These are phyloP conservation scores for Erebia aethiops DNA, from an alignment of 2,888 invertebrate species.

Conservation along the genomic window DNA sequence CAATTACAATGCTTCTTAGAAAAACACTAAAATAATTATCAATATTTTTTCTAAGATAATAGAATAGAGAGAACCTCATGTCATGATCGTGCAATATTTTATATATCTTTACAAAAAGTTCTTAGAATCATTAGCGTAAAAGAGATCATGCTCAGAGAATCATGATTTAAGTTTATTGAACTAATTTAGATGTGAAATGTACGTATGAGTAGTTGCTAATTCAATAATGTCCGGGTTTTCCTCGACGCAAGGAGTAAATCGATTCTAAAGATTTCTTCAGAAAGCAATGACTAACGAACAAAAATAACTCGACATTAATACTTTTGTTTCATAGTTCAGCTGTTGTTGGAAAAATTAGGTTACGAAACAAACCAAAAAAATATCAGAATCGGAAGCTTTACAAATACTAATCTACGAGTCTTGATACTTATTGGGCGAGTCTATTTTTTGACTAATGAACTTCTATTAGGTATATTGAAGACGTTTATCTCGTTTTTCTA, in stretches of 20 bases:
- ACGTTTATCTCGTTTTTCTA: background rate
- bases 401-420: background rate
- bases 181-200: conserved; percentile 23
- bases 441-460: background rate
- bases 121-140: conserved; percentile 6
- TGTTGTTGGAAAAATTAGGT: conserved; percentile 6
- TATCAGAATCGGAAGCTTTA: background rate
- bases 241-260: conserved; percentile 13
- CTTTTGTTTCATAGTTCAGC: conserved; percentile 8
- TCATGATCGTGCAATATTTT: background rate
- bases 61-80: background rate
- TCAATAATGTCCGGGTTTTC: conserved; percentile 36
- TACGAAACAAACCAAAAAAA: background rate
- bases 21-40: background rate
- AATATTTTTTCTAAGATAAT: background rate
- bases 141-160: conserved; percentile 27
- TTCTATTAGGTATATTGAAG: background rate
- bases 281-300: conserved; percentile 20
- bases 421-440: background rate
- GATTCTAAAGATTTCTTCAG: background rate
- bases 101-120: background rate
- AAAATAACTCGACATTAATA: conserved; percentile 15
- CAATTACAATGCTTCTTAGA: conserved; percentile 20
- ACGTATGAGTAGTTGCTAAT: conserved; percentile 27
- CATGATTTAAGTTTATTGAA: conserved; percentile 27